Evolutionary conservation across 2,797 vertebrate species (phyloP).

Genomic region (Neosalanx taihuensis): DNA sequence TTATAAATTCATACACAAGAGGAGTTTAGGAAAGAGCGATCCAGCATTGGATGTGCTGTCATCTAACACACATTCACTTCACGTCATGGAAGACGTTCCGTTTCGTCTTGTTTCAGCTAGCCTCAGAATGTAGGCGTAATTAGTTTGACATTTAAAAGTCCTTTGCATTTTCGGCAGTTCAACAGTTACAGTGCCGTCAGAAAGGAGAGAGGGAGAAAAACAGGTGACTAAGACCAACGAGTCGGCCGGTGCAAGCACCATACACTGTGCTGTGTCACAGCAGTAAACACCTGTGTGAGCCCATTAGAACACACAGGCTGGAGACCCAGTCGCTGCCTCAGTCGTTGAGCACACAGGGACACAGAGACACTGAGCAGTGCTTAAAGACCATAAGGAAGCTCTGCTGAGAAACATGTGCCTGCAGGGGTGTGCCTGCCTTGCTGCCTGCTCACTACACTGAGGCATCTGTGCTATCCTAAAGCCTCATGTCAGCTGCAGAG

Average conservation of each 20-base stretch:
- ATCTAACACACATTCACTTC: background rate
- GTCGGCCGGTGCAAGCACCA: background rate
- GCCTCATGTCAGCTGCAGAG: slow-evolving; percentile 50
- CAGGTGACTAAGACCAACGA: slow-evolving; percentile 40
- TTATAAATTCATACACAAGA: background rate
- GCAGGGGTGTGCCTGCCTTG: slow-evolving; percentile 11
- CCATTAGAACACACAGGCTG: slow-evolving; percentile 1
- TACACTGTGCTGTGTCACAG: background rate
- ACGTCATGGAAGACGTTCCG: background rate
- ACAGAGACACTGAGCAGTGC: background rate
- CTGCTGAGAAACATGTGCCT: background rate
- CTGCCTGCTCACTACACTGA: slow-evolving; percentile 32
- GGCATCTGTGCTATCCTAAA: slow-evolving; percentile 50
- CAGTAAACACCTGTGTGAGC: slow-evolving; percentile 14
- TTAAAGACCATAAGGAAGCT: background rate
- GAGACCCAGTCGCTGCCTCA: background rate
- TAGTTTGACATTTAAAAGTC: slow-evolving; percentile 36
- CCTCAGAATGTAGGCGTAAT: slow-evolving; percentile 27
- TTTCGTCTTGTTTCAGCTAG: slow-evolving; percentile 35
- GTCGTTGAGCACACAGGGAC: no score
- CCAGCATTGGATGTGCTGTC: no score
- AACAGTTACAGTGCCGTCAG: no score
- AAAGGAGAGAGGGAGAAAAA: background rate
- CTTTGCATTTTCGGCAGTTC: background rate
- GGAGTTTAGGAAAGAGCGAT: background rate